Percentiles rank a stretch among this genome's conserved stretches.
These are phyloP conservation scores for Nymphalis polychloros DNA, from an alignment of 2,888 invertebrate species.

Conservation along the genomic window DNA sequence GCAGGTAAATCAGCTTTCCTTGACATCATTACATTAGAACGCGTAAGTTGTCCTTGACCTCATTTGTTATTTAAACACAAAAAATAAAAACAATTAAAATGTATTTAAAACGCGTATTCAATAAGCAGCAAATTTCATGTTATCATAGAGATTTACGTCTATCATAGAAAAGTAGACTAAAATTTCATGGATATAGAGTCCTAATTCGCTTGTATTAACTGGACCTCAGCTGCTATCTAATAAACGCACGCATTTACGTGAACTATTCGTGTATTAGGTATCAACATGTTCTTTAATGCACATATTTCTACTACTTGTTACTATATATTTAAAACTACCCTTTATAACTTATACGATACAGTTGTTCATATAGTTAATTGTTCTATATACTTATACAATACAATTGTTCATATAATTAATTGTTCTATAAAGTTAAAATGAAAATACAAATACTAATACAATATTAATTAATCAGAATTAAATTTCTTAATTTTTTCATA, in stretches of 20 bases:
- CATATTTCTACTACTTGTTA: constrained; percentile 6
- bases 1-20: constrained; percentile 28
- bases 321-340: background rate
- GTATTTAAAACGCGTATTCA: background rate
- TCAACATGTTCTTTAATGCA: constrained; percentile 9
- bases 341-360: no score
- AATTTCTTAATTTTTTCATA: no score
- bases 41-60: constrained; percentile 17
- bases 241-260: constrained; percentile 22
- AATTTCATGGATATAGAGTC: background rate
- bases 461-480: no score
- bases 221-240: constrained; percentile 18
- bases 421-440: no score
- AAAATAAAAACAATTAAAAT: background rate
- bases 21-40: constrained; percentile 11
- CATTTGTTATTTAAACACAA: background rate
- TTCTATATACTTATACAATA: no score
- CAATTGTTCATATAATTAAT: no score
- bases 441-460: no score
- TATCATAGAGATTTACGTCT: background rate
- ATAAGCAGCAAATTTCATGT: background rate
- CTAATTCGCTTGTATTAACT: background rate
- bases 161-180: constrained; percentile 3
- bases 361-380: no score
- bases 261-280: constrained; percentile 14